phyloP scores from a whole-genome alignment of 2,797 vertebrate genomes.

The Otolemur crassicaudatus region DNA sequence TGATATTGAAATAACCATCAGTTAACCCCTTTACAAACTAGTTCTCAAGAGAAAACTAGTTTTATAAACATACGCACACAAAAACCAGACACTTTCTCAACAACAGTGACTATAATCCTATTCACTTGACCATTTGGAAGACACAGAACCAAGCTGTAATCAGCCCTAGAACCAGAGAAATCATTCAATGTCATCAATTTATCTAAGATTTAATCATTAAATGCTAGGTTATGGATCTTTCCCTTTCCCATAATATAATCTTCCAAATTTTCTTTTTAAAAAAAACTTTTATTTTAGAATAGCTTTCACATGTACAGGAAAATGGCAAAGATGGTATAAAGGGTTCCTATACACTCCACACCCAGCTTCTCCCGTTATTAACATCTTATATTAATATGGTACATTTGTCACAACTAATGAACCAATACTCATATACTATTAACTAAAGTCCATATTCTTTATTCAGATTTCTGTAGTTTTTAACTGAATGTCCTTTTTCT shows the following conservation, averaged over 20 bases:
- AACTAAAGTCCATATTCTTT: slow-evolving; percentile 32
- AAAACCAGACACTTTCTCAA: background rate
- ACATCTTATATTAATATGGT: background rate
- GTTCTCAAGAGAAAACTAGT: slow-evolving; percentile 59
- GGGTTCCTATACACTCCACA: background rate
- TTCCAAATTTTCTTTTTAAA: slow-evolving; percentile 28
- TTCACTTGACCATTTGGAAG: slow-evolving; percentile 6
- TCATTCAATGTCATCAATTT: slow-evolving; percentile 24
- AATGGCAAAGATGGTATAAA: background rate
- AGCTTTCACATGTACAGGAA: slow-evolving; percentile 40
- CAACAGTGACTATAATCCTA: slow-evolving; percentile 12
- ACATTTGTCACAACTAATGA: slow-evolving; percentile 43
- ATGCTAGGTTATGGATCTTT: background rate
- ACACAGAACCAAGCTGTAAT: slow-evolving; percentile 40
- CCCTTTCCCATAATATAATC: background rate
- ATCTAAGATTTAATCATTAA: slow-evolving; percentile 42
- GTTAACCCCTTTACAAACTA: slow-evolving; percentile 46
- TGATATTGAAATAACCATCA: slow-evolving; percentile 32
- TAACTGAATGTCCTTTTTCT: background rate
- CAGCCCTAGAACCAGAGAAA: slow-evolving; percentile 8
- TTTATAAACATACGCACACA: slow-evolving; percentile 22
- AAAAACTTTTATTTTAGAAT: slow-evolving; percentile 41
- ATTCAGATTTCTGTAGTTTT: slow-evolving; percentile 19
- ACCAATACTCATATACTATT: background rate
- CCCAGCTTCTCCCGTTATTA: background rate